A percentile compares a stretch with the other conserved stretches of the same genome.
phyloP scores from a whole-genome alignment of 2,888 invertebrate genomes.

The Orgyia antiqua region DNA sequence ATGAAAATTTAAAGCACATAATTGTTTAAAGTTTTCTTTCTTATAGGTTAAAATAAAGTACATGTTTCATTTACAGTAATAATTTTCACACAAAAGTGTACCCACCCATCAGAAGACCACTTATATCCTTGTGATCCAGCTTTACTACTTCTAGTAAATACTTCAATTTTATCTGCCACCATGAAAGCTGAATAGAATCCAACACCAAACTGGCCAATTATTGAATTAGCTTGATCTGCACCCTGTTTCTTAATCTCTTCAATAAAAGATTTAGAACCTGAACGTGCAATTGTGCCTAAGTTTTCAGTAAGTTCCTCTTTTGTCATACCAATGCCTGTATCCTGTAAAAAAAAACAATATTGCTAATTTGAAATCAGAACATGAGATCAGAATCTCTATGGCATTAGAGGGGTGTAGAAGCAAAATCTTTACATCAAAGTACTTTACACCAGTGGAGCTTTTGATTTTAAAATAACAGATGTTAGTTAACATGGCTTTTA shows the following conservation, averaged over 20 bases:
- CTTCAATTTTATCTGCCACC: constrained; percentile 97
- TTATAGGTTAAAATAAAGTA: no score
- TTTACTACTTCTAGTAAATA: constrained; percentile 87
- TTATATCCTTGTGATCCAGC: constrained; percentile 84
- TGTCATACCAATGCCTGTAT: constrained; percentile 97
- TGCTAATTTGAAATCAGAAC: no score
- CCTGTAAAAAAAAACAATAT: constrained; percentile 78
- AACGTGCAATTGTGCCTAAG: constrained; percentile 96
- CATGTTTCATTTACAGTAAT: no score
- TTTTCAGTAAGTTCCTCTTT: constrained; percentile 93
- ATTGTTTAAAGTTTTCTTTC: no score
- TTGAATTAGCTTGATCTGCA: constrained; percentile 81
- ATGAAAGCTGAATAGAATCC: constrained; percentile 99
- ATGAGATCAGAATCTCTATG: no score
- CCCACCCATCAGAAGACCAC: constrained; percentile 95
- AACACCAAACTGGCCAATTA: constrained; percentile 98
- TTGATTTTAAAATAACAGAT: no score
- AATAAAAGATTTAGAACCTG: constrained; percentile 96
- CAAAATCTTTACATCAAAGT: no score
- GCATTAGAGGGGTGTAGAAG: no score
- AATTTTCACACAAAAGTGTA: no score
- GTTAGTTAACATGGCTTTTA: no score
- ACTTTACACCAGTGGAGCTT: no score
- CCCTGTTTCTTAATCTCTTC: constrained; percentile 87
- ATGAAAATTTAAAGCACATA: no score